Conservation (phyloP, 2,113 vertebrate genomes). For the Mola mola region DNA sequence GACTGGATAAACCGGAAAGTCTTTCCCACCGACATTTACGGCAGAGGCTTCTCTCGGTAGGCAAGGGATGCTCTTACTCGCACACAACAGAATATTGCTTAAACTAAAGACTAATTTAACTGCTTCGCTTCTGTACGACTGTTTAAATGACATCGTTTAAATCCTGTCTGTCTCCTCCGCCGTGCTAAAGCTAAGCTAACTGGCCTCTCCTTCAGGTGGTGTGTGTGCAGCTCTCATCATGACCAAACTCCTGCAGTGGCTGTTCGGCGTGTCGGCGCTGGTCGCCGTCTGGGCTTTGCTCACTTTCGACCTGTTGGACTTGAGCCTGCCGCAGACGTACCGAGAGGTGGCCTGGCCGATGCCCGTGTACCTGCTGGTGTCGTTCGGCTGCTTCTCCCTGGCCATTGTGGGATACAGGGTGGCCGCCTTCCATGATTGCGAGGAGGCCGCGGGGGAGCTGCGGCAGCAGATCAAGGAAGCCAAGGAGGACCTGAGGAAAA, state of each 20-base stretch:
- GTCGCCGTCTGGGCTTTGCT: conserved; percentile 83
- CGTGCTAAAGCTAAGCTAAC: conserved; percentile 52
- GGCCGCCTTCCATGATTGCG: conserved; percentile 94
- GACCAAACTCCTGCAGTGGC: conserved; percentile 93
- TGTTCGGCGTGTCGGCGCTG: conserved; percentile 80
- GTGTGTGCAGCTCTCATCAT: conserved; percentile 70
- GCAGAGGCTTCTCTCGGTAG: too few species aligned
- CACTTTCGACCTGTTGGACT: conserved; percentile 82
- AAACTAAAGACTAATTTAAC: too few species aligned
- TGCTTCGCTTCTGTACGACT: too few species aligned
- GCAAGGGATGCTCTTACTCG: too few species aligned
- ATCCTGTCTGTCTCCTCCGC: too few species aligned
- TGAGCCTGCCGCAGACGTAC: conserved; percentile 78
- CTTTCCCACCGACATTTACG: too few species aligned
- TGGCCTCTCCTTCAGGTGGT: not conserved
- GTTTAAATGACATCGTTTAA: too few species aligned
- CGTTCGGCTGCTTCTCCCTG: conserved; percentile 91
- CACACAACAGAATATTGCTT: not conserved
- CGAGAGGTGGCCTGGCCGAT: conserved; percentile 87
- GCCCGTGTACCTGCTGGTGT: conserved; percentile 90
- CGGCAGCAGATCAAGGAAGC: conserved; percentile 88
- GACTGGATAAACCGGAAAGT: too few species aligned
- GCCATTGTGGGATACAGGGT: conserved; percentile 90
- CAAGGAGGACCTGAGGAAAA: conserved; percentile 82
- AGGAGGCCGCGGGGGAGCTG: conserved; percentile 87